Evolutionary conservation across 2,113 vertebrate genomes (phyloP).

Genomic region (Ceuthmochares aereus): DNA sequence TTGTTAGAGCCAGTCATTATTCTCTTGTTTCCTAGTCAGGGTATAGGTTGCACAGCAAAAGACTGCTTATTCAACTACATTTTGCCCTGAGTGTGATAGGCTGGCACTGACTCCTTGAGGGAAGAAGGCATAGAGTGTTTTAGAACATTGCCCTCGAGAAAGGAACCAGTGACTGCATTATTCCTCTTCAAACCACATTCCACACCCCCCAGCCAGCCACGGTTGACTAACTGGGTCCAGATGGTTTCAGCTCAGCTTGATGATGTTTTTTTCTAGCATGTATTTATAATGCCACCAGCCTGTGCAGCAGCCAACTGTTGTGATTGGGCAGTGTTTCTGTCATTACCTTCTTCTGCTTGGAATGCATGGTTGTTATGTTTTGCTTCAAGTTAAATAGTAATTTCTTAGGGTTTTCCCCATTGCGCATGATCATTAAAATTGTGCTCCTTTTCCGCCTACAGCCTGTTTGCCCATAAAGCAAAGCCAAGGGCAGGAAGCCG

Average conservation of each 20-base stretch:
- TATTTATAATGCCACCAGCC: constrained; percentile 22
- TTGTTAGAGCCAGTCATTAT: neutral
- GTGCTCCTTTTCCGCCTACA: neutral
- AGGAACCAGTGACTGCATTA: neutral
- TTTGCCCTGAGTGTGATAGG: neutral
- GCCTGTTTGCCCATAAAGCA: neutral
- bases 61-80: neutral
- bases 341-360: neutral
- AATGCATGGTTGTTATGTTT: rapidly evolving
- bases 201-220: neutral
- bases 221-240: constrained; percentile 24
- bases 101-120: neutral
- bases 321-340: neutral
- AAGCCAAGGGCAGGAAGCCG: neutral
- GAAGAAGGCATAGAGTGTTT: neutral
- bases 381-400: neutral
- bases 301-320: neutral
- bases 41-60: neutral
- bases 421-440: neutral
- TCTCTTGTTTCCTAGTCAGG: neutral
- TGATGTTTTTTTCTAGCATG: neutral
- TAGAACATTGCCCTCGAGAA: neutral
- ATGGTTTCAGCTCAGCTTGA: constrained; percentile 33
- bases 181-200: neutral
- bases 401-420: neutral